Base-by-base conservation (phyloP, 2,797 vertebrate species). In the Acridotheres tristis region DNA sequence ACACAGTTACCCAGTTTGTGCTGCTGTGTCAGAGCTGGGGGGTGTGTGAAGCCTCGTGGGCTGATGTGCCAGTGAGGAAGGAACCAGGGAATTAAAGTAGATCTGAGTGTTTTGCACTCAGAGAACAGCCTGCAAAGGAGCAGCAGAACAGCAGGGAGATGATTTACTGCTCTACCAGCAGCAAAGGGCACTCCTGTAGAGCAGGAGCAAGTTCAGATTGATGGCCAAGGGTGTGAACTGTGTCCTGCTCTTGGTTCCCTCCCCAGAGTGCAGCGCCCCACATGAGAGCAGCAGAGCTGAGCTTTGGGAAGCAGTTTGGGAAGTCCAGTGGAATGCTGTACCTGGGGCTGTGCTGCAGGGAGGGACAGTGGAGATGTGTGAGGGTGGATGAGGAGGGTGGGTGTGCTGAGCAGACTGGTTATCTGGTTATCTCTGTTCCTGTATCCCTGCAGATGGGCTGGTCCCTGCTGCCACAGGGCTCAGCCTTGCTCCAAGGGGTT, bases 241-340 rank as follows among this genome's bases (percentile, higher is more conserved):
- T 9, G 17, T 26, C 36, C 3, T 0, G 0, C 3, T 26, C n/a
- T 16, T 0, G 0, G 13, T 47, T 61, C 17, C 43, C 40, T 69
- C 17, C 27, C 34, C 1, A 1, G 4, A 1, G 5, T 11, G 45
- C 3, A 1, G 54, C 34, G 19, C 7, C 58, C 30, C 30, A 1
- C 20, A 4, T 22, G 18, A 38, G 80, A 42, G 55, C 67, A 82
- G 67, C 12, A 22, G 19, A 15, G 1, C 63, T 1, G 8, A 27
- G 42, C 30, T 32, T 4, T 66, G 85, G 58, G 22, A 73, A 50
- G 48, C 53, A 22, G 4, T 18, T 20, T 21, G 71, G 85, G 47
- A 30, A 54, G 30, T 30, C 5, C 50, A 32, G n/a, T 20, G 68
- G 8, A 23, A 17, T 0, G 0, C 36, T 38, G 9, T 3, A 1